A percentile compares a stretch with the other conserved stretches of the same genome.
Evolutionary conservation across 2,113 vertebrate genomes (phyloP).

Genomic region (Gallinago jamesoni): DNA sequence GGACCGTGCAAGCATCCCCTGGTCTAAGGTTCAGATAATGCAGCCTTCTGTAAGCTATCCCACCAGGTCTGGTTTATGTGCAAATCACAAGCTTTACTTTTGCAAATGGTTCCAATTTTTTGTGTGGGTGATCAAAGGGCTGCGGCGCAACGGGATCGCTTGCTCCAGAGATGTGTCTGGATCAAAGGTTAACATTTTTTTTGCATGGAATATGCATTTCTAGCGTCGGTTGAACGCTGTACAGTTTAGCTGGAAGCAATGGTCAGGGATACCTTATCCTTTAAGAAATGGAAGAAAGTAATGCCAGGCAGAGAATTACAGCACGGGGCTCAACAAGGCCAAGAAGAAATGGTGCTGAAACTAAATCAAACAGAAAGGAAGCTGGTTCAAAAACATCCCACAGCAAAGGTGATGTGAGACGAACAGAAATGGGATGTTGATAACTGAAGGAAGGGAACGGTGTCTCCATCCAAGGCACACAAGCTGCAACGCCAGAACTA

Average conservation of each 20-base stretch:
- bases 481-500: background rate
- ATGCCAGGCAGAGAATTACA: background rate
- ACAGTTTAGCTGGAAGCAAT: background rate
- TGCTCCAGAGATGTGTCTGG: constrained; percentile 56
- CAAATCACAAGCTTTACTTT: constrained; percentile 29
- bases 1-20: background rate
- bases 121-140: constrained; percentile 54
- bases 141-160: constrained; percentile 32
- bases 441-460: background rate
- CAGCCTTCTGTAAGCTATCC: constrained; percentile 6
- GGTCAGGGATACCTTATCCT: background rate
- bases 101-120: constrained; percentile 73
- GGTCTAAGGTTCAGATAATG: background rate
- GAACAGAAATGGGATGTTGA: background rate
- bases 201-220: constrained; percentile 59
- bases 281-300: background rate
- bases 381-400: background rate
- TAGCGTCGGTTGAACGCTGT: background rate
- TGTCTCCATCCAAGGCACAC: background rate
- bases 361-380: background rate
- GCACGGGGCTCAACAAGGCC: background rate
- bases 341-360: background rate
- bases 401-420: background rate
- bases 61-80: constrained; percentile 45
- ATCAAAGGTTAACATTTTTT: constrained; percentile 66